Conservation (phyloP, 2,888 invertebrate genomes). For the Heteromyza rotundicornis region DNA sequence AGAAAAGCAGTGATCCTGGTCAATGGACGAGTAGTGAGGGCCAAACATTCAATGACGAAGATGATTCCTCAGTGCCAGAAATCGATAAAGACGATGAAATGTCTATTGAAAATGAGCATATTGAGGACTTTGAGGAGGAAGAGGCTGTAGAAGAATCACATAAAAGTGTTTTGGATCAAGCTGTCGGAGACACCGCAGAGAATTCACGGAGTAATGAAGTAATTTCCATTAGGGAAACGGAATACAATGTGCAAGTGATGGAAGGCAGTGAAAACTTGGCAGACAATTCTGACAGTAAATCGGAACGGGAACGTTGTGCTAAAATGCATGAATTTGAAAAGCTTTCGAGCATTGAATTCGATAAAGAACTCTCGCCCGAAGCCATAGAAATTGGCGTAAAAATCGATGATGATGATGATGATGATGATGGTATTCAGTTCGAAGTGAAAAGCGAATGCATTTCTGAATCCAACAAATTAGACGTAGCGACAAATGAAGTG, state of each 20-base stretch:
- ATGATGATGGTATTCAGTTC: neutral
- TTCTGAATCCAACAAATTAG: slow-evolving; percentile 4
- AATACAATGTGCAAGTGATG: neutral
- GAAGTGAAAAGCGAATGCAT: neutral
- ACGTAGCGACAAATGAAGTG: neutral
- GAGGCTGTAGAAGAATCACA: neutral
- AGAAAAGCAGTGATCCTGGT: slow-evolving; percentile 46
- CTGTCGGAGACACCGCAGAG: no score
- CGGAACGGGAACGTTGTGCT: neutral
- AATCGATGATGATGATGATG: slow-evolving; percentile 34
- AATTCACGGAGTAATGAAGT: no score
- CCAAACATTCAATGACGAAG: slow-evolving; percentile 40
- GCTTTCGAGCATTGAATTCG: neutral
- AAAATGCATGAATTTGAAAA: neutral
- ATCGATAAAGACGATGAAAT: slow-evolving; percentile 15
- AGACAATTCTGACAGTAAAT: neutral
- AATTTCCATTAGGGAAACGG: neutral
- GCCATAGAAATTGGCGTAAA: slow-evolving; percentile 27
- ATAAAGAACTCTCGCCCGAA: slow-evolving; percentile 17
- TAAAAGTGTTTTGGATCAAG: neutral
- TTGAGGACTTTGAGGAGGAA: slow-evolving; percentile 20
- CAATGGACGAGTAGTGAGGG: slow-evolving; percentile 43
- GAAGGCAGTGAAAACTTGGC: neutral
- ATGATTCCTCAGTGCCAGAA: slow-evolving; percentile 5
- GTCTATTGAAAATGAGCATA: slow-evolving; percentile 32